A percentile compares a stretch with the other conserved stretches of the same genome.
phyloP scores from a whole-genome alignment of 2,113 vertebrate species.

The Plecturocebus donacophilus region DNA sequence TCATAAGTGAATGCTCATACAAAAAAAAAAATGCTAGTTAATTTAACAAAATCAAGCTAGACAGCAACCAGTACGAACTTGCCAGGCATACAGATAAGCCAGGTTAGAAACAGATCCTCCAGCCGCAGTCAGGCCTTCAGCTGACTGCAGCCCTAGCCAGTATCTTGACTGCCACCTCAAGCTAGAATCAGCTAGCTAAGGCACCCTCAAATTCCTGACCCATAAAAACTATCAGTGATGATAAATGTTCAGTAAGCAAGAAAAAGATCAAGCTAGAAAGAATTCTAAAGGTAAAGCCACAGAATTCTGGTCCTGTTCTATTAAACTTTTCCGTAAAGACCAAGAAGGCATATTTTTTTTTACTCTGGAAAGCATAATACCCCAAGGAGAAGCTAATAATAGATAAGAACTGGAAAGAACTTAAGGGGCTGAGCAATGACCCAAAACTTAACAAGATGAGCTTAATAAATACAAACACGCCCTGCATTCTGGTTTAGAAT shows the following conservation, averaged over 20 bases:
- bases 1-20: neutral
- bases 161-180: neutral
- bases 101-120: neutral
- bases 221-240: conserved; percentile 5
- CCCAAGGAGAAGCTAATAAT: neutral
- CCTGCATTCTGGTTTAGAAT: neutral
- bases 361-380: neutral
- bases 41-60: neutral
- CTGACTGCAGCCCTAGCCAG: neutral
- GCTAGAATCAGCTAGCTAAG: neutral
- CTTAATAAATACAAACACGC: neutral
- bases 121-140: neutral
- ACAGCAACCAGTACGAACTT: neutral
- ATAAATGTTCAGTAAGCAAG: neutral
- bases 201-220: neutral
- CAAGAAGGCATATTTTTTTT: neutral
- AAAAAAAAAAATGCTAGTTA: neutral
- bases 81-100: neutral
- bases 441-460: neutral
- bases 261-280: neutral
- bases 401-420: neutral
- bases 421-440: neutral
- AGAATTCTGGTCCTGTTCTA: neutral
- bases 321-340: conserved; percentile 16
- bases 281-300: neutral